Base-by-base conservation (phyloP, 2,797 vertebrate species). In the Nasua narica region DNA sequence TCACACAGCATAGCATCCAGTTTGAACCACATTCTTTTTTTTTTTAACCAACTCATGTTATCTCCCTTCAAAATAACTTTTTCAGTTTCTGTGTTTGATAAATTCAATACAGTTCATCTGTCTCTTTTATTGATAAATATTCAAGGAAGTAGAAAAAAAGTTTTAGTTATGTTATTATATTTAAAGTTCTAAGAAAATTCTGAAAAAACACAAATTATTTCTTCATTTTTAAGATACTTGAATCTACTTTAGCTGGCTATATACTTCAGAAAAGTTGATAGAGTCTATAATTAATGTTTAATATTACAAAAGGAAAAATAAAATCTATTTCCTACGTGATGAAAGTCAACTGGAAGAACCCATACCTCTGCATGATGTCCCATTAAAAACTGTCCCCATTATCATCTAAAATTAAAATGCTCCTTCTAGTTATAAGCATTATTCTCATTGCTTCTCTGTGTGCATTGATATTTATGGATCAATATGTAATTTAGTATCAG, bases 401-500 rank as follows among this genome's bases (percentile, higher is more conserved):
- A 87, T 97, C 84, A 92, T 96, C 32, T 95, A 83, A 98, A 98
- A 98, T 97, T 94, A 98, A 98, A 98, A 94, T 89, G 5, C 46
- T 98, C 54, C 91, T 96, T 97, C 94, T 97, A 92, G 82, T 98
- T 98, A 97, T 62, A 85, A 97, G 72, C 81, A 96, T 96, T 97
- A 43, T 98, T 98, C 97, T 97, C 96, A 96, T 97, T 98, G 97
- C 86, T 98, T 98, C 97, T 97, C 94, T 92, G 19, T 37, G 84
- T 96, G 77, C 40, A 4, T 62, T 97, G 97, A 98, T 98, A 98
- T 98, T 98, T 98, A 98, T 98, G 95, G 98, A 98, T 98, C 98
- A 98, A 98, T 98, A 98, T 93, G 96, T 97, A 98, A 98, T 99
- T 98, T 98, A 92, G 78, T 97, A 97, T 98, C 95, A 96, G 95